These are phyloP conservation scores for Bujurquina vittata DNA, from an alignment of 2,113 vertebrate species.

Conservation along the genomic window DNA sequence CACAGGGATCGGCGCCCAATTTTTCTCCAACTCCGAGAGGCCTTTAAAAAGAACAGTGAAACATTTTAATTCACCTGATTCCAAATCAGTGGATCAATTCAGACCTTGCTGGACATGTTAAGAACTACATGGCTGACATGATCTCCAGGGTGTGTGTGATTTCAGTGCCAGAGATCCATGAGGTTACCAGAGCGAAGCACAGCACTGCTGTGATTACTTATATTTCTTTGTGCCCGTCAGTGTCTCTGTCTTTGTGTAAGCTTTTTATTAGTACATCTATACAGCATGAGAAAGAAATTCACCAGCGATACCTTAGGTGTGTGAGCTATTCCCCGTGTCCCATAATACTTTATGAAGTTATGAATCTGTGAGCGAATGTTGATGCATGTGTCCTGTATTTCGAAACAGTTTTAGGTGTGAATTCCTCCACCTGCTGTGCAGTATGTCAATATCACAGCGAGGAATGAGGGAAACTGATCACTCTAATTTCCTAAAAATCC, in stretches of 20 bases:
- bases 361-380: not conserved
- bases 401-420: conserved; percentile 21
- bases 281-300: conserved; percentile 6
- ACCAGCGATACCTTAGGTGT: conserved; percentile 3
- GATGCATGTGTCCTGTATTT: not conserved
- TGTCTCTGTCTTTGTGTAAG: not conserved
- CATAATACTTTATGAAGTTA: conserved; percentile 11
- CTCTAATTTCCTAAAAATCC: conserved; percentile 48
- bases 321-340: conserved; percentile 8
- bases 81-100: conserved; percentile 21
- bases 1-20: conserved; percentile 39
- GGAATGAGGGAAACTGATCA: conserved; percentile 40
- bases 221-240: not conserved
- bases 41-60: conserved; percentile 36
- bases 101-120: conserved; percentile 3
- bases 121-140: not conserved
- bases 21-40: conserved; percentile 41
- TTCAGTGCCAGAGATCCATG: conserved; percentile 18
- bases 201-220: conserved; percentile 22
- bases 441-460: conserved; percentile 29
- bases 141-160: not conserved
- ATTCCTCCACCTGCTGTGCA: conserved; percentile 22
- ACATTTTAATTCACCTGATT: conserved; percentile 40
- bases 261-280: not conserved
- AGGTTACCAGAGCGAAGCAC: conserved; percentile 10